These are phyloP conservation scores for Manis javanica DNA, from an alignment of 2,797 vertebrate genomes.

Conservation along the genomic window DNA sequence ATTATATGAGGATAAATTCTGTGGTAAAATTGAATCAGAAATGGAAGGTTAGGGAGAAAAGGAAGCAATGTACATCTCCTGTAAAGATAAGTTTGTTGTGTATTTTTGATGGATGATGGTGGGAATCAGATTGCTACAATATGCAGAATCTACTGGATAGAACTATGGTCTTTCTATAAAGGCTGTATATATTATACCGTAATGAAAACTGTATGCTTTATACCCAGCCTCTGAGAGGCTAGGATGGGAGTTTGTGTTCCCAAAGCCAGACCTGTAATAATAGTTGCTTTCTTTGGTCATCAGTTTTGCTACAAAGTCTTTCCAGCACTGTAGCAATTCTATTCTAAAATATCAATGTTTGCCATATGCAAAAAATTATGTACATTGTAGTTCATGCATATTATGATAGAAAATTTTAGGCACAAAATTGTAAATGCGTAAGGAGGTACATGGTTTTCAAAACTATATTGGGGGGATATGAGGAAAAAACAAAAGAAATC, in stretches of 20 bases:
- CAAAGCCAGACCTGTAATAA: no score
- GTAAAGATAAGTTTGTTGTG: not conserved
- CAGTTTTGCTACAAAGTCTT: no score
- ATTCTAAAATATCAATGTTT: not conserved
- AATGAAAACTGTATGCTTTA: no score
- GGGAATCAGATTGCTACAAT: slow-evolving; percentile 30
- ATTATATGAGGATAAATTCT: slow-evolving; percentile 60
- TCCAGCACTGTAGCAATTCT: not conserved
- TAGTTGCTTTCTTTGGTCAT: no score
- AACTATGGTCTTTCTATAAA: no score
- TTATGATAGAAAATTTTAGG: slow-evolving; percentile 16
- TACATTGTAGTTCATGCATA: not conserved
- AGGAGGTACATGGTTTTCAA: not conserved
- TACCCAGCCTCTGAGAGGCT: no score
- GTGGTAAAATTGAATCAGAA: slow-evolving; percentile 33
- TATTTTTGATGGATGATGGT: slow-evolving; percentile 2
- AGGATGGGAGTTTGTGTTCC: no score
- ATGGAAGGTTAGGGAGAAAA: slow-evolving; percentile 58
- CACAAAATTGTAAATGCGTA: slow-evolving; percentile 18
- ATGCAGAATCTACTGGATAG: not conserved
- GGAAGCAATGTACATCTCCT: not conserved
- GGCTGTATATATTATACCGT: no score
- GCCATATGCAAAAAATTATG: not conserved
- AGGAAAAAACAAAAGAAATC: not conserved
- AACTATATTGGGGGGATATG: not conserved